These are phyloP conservation scores for Oscheius sp. DNA, from an alignment of 2,888 invertebrate species.

Conservation along the genomic window DNA sequence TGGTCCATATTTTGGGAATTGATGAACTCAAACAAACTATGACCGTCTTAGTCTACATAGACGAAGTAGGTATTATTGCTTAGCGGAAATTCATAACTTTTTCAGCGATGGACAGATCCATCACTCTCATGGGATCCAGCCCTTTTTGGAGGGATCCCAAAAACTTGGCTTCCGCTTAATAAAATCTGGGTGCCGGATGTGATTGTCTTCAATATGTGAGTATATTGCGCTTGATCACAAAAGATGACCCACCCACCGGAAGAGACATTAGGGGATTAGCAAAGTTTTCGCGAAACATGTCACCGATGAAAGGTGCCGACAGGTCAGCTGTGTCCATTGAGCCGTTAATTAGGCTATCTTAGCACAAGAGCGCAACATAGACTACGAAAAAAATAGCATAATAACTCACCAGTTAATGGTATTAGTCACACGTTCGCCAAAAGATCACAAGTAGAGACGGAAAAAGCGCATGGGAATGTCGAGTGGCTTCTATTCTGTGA, in stretches of 20 bases:
- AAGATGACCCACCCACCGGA: constrained; percentile 17
- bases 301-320: constrained; percentile 36
- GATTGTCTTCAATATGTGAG: constrained; percentile 90
- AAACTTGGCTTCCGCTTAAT: constrained; percentile 85
- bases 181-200: constrained; percentile 89
- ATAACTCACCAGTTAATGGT: constrained; percentile 32
- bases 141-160: constrained; percentile 85
- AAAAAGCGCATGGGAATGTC: background rate
- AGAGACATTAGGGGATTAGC: constrained; percentile 13
- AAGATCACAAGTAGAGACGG: background rate
- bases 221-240: constrained; percentile 17
- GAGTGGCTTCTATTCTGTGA: constrained; percentile 13
- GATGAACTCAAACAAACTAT: constrained; percentile 72
- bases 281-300: constrained; percentile 29
- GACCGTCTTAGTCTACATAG: constrained; percentile 70
- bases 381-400: constrained; percentile 27
- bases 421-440: constrained; percentile 17
- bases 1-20: constrained; percentile 70
- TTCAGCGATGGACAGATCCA: constrained; percentile 84
- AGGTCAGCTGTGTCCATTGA: constrained; percentile 36
- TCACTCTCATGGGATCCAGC: constrained; percentile 87
- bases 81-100: background rate
- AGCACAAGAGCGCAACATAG: constrained; percentile 30
- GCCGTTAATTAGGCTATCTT: constrained; percentile 23
- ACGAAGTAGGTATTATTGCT: constrained; percentile 55